phyloP scores from a whole-genome alignment of 2,888 invertebrate genomes.

The Ceratothoa steindachneri region DNA sequence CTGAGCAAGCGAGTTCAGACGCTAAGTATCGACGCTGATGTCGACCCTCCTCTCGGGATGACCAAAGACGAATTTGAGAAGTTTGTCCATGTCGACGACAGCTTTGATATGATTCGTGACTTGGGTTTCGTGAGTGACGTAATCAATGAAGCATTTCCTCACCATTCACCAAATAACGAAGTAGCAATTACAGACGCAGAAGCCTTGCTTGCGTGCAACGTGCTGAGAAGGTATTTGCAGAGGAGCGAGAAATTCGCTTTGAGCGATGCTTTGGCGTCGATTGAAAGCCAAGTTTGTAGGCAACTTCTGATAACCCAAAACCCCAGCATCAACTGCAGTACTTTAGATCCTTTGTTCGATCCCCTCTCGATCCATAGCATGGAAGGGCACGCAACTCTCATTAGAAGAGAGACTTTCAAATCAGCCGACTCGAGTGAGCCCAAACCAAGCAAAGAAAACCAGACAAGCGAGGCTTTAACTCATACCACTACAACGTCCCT shows the following conservation, averaged over 20 bases:
- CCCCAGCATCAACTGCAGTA: slow-evolving; percentile 8
- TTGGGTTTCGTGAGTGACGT: no score
- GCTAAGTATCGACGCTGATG: slow-evolving; percentile 24
- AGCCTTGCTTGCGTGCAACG: slow-evolving; percentile 31
- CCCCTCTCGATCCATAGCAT: slow-evolving; percentile 29
- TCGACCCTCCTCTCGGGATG: slow-evolving; percentile 27
- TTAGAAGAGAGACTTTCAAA: background rate
- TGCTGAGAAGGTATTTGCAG: slow-evolving; percentile 29
- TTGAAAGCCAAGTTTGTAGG: slow-evolving; percentile 24
- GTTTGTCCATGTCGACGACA: slow-evolving; percentile 19
- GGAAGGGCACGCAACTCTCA: background rate
- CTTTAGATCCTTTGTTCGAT: slow-evolving; percentile 30
- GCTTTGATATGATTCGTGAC: background rate
- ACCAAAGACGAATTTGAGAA: slow-evolving; percentile 28
- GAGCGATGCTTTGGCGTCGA: slow-evolving; percentile 26
- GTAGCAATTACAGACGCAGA: slow-evolving; percentile 14
- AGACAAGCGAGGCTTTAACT: background rate
- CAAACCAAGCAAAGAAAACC: background rate
- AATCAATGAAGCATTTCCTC: background rate
- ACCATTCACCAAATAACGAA: background rate
- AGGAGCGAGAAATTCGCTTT: slow-evolving; percentile 18
- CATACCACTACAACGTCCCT: background rate
- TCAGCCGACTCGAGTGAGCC: background rate
- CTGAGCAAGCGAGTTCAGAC: slow-evolving; percentile 37
- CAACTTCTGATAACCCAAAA: slow-evolving; percentile 28